Percentiles rank a stretch among this genome's conserved stretches.
These are phyloP conservation scores for Brachyhypopomus occidentalis DNA, from an alignment of 2,113 vertebrate species.

Conservation along the genomic window DNA sequence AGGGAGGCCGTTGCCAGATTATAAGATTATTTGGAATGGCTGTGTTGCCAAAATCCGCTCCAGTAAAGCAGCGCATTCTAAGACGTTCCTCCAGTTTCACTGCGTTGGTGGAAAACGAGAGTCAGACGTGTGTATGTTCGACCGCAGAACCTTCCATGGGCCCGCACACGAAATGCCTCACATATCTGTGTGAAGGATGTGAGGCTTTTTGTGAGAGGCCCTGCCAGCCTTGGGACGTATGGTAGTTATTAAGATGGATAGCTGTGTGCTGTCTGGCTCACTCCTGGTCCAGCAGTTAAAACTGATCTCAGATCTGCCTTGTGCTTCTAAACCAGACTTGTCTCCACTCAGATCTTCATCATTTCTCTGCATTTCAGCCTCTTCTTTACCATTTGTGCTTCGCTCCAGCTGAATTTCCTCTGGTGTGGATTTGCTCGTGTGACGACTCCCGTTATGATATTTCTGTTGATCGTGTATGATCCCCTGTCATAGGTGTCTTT, in stretches of 20 bases:
- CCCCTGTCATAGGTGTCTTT: slow-evolving; percentile 73
- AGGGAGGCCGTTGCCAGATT: neutral
- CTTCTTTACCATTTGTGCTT: slow-evolving; percentile 33
- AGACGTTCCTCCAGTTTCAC: slow-evolving; percentile 57
- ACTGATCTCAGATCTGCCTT: neutral
- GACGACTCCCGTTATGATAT: slow-evolving; percentile 83
- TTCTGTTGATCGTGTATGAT: slow-evolving; percentile 75
- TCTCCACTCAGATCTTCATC: neutral
- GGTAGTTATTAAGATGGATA: slow-evolving; percentile 36
- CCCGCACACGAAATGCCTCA: slow-evolving; percentile 57
- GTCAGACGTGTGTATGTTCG: slow-evolving; percentile 57
- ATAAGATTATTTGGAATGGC: slow-evolving; percentile 13
- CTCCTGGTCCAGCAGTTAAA: neutral
- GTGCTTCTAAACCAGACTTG: too few relatives aligned
- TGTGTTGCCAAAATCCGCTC: slow-evolving; percentile 39
- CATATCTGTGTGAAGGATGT: slow-evolving; percentile 67
- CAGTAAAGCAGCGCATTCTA: slow-evolving; percentile 53
- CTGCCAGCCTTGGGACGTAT: slow-evolving; percentile 46
- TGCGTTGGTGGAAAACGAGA: slow-evolving; percentile 63
- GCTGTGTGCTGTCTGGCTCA: neutral
- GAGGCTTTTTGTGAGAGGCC: slow-evolving; percentile 57
- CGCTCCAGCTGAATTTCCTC: neutral
- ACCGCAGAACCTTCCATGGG: slow-evolving; percentile 64
- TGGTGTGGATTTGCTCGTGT: slow-evolving; percentile 63
- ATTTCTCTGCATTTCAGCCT: slow-evolving; percentile 66